A percentile compares a stretch with the other conserved stretches of the same genome.
phyloP scores from a whole-genome alignment of 2,797 vertebrate species.

The Phataginus tricuspis region DNA sequence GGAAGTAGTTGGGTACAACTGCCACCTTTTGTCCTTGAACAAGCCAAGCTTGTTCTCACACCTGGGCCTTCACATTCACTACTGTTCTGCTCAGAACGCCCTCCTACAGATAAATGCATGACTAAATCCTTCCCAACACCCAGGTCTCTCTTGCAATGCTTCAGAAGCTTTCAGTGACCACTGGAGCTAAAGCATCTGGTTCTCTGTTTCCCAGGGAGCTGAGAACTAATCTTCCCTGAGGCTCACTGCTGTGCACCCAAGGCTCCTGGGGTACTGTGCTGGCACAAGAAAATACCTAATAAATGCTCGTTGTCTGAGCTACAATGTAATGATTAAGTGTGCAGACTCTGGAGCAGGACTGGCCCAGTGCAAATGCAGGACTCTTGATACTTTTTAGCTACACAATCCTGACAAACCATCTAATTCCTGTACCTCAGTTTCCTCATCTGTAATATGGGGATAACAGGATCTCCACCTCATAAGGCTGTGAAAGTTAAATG shows the following conservation, averaged over 20 bases:
- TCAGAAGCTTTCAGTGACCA: not conserved
- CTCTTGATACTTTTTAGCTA: not conserved
- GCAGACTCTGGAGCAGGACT: not conserved
- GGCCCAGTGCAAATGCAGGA: not conserved
- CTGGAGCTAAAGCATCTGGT: not conserved
- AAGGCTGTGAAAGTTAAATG: not conserved
- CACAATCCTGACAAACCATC: not conserved
- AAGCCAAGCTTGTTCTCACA: not conserved
- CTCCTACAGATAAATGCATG: too few relatives aligned
- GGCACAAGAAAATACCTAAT: not conserved
- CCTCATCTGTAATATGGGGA: not conserved
- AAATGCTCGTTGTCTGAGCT: not conserved
- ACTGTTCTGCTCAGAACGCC: not conserved
- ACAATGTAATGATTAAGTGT: fast-evolving
- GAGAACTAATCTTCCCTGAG: not conserved
- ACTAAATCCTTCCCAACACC: not conserved
- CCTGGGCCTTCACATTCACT: not conserved
- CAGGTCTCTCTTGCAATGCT: not conserved
- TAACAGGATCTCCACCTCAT: not conserved
- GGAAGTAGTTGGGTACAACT: not conserved
- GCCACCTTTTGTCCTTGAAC: not conserved
- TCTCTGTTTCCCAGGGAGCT: not conserved
- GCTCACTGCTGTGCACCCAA: not conserved
- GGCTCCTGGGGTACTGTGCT: not conserved
- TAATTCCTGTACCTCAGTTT: not conserved